Conservation (phyloP, 2,888 invertebrate species). For the Ennomos quercinarius region DNA sequence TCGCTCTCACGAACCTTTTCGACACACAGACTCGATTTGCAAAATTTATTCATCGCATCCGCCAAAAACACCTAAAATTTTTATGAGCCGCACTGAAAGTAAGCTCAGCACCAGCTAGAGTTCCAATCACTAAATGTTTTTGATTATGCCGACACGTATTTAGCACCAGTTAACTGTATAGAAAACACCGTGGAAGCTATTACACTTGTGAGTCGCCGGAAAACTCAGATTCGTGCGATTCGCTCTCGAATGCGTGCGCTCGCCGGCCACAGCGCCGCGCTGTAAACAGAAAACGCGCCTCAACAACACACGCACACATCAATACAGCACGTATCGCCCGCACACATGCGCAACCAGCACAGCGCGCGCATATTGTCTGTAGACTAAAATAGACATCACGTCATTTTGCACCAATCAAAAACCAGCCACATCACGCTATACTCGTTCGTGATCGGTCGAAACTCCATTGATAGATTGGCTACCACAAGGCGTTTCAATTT, state of each 20-base stretch:
- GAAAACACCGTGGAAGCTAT: slow-evolving; percentile 75
- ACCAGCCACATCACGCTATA: slow-evolving; percentile 64
- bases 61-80: slow-evolving; percentile 78
- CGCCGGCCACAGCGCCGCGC: slow-evolving; percentile 82
- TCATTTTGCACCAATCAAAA: slow-evolving; percentile 70
- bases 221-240: slow-evolving; percentile 73
- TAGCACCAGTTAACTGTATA: slow-evolving; percentile 72
- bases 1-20: slow-evolving; percentile 80
- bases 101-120: slow-evolving; percentile 54
- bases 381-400: slow-evolving; percentile 78
- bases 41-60: slow-evolving; percentile 86
- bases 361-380: slow-evolving; percentile 73
- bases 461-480: slow-evolving; percentile 76
- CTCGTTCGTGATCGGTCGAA: slow-evolving; percentile 64
- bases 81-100: slow-evolving; percentile 75
- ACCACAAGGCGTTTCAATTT: slow-evolving; percentile 76
- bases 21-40: slow-evolving; percentile 82
- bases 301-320: slow-evolving; percentile 78
- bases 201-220: slow-evolving; percentile 71
- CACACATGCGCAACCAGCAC: slow-evolving; percentile 56
- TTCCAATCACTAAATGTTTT: slow-evolving; percentile 61
- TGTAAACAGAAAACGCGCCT: slow-evolving; percentile 82
- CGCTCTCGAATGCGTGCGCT: slow-evolving; percentile 87
- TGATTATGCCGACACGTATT: slow-evolving; percentile 64
- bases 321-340: slow-evolving; percentile 53